Base-by-base conservation (phyloP, 2,888 invertebrate genomes). In the Cerceris rybyensis region DNA sequence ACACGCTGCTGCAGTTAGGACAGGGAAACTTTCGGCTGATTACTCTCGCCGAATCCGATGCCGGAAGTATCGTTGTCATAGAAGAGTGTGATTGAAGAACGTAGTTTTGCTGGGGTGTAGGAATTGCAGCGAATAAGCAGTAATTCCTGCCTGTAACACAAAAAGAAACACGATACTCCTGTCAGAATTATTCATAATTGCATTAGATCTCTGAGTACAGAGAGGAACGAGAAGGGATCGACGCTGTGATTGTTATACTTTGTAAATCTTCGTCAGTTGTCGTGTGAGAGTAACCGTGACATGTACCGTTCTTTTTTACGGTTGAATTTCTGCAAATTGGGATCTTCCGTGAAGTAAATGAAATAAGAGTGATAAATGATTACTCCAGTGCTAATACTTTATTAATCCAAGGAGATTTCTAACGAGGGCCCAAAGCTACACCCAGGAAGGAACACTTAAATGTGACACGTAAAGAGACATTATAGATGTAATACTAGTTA, bases 1-100 rank as follows among this genome's bases (percentile, higher is more conserved):
- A 88, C 41, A 80, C 80, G 73, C 84, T 88, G 69, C 58, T 81
- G 67, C 87, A 88, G 41, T 79, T 86, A 39, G 57, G 55, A 49
- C 88, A 88, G 1, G 88, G 88, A 52, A 81, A 88, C 49, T 78
- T 86, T 46, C 75, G 57, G 5, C 0, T 28, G 11, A 66, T 14
- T 43, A 69, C 13, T 43, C 67, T 63, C 58, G 52, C 2, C 7
- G 61, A 2, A 0, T 72, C 70, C 13, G 77, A 16, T 0, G 49
- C 0, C 13, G 58, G 43, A 7, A 42, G 46, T 17, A 43, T 39
- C 49, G 39, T 13, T 7, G 14, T 52, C 54, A 66, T 13, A n/a
- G 63, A 8, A 0, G 39, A 17, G 11, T 57, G 67, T 6, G 59
- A 9, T 4, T 66, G 75, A 13, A 70, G 41, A 2, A 61, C n/a